Percentiles rank a stretch among this genome's conserved stretches.
These are phyloP conservation scores for Monarcha castaneiventris DNA, from an alignment of 2,113 vertebrate genomes.

Conservation along the genomic window DNA sequence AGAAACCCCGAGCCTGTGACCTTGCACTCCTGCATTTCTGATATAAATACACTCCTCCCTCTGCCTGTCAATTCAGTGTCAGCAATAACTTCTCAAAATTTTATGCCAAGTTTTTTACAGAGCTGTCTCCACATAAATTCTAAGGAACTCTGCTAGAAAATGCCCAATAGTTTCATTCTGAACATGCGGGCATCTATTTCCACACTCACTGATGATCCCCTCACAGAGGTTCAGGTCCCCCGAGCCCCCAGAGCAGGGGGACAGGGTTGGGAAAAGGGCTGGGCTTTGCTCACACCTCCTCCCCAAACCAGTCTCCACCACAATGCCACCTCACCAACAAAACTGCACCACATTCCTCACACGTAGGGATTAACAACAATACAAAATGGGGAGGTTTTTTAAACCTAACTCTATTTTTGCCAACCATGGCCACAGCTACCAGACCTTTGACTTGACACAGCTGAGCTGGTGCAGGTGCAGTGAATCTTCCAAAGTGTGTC, in stretches of 20 bases:
- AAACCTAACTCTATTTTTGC: neutral
- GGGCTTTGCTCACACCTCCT: neutral
- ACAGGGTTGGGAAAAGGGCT: accelerated
- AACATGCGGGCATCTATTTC: neutral
- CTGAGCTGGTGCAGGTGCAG: neutral
- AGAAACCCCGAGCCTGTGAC: neutral
- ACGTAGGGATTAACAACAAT: neutral
- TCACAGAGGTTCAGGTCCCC: neutral
- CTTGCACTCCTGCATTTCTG: neutral
- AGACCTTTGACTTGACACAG: neutral
- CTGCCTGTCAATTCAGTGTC: neutral
- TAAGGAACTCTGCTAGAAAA: neutral
- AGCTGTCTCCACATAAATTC: neutral
- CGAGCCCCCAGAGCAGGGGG: accelerated
- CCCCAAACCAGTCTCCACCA: neutral
- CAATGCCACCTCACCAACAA: neutral
- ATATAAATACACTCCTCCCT: neutral
- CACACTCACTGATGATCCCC: accelerated
- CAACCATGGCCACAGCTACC: neutral
- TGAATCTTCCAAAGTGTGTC: neutral
- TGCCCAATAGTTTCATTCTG: accelerated
- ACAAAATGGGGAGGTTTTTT: neutral
- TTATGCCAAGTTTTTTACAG: neutral
- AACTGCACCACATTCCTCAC: neutral
- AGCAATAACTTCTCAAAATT: neutral